These are phyloP conservation scores for Lordiphosa clarofinis DNA, from an alignment of 1,140 invertebrate species.

Conservation along the genomic window DNA sequence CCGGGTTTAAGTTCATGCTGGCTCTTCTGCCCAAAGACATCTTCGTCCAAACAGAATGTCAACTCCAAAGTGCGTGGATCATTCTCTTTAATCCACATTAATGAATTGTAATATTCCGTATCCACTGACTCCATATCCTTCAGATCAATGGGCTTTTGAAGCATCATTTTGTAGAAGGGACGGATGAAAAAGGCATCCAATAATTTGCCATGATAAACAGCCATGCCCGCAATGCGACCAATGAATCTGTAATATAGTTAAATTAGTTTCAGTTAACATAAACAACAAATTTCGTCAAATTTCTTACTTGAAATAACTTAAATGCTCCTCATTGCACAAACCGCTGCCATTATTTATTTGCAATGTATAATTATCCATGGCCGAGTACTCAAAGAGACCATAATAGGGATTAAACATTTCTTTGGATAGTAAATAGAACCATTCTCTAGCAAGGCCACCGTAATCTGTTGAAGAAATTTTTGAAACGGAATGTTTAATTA, in stretches of 20 bases:
- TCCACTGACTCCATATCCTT: slow-evolving; percentile 99
- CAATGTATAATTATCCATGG: slow-evolving; percentile 99
- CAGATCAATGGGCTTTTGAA: slow-evolving; percentile 94
- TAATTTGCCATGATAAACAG: slow-evolving; percentile 98
- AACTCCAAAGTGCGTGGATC: slow-evolving; percentile 96
- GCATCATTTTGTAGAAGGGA: slow-evolving; percentile 99
- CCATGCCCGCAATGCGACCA: slow-evolving; percentile 98
- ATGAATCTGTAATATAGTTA: slow-evolving; percentile 85
- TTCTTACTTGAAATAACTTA: slow-evolving; percentile 95
- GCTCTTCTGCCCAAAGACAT: slow-evolving; percentile 96
- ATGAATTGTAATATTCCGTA: slow-evolving; percentile 98
- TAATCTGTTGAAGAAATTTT: slow-evolving; percentile 85
- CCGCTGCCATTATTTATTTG: slow-evolving; percentile 99
- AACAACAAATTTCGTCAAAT: no score
- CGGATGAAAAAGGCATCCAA: slow-evolving; percentile 97
- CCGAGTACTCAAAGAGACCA: slow-evolving; percentile 99
- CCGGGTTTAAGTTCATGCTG: slow-evolving; percentile 94
- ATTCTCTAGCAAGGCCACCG: slow-evolving; percentile 97
- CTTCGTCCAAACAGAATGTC: slow-evolving; percentile 97
- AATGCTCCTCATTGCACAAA: slow-evolving; percentile 97
- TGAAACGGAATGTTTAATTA: neutral
- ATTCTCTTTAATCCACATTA: slow-evolving; percentile 91
- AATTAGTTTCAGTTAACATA: no score
- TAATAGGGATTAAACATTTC: slow-evolving; percentile 99
- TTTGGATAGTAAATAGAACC: slow-evolving; percentile 99